phyloP scores from a whole-genome alignment of 1,140 invertebrate genomes.

The Paracyclopina nana region DNA sequence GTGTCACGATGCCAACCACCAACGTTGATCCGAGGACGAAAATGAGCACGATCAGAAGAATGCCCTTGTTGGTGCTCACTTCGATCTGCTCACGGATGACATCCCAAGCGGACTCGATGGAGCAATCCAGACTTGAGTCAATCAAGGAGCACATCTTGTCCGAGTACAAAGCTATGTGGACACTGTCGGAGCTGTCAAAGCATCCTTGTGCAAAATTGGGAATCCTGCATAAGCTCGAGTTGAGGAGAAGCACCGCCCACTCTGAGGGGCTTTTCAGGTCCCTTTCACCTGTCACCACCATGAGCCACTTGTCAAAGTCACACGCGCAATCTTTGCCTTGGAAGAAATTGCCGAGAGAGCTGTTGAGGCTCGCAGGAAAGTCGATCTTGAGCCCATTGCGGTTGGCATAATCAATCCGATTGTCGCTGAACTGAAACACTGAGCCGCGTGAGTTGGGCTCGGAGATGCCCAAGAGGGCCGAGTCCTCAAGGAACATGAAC shows the following conservation, averaged over 20 bases:
- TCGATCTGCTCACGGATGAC: too few species aligned
- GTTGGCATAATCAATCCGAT: constrained; percentile 8
- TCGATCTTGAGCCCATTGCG: not conserved
- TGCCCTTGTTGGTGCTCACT: not conserved
- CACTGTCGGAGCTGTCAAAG: too few species aligned
- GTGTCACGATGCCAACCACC: not conserved
- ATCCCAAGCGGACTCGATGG: too few species aligned
- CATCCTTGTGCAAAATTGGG: too few species aligned
- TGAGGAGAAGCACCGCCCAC: too few species aligned
- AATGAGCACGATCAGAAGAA: constrained; percentile 2
- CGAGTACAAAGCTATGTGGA: too few species aligned
- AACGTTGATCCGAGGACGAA: not conserved
- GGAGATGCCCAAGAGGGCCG: not conserved
- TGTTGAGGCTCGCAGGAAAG: not conserved
- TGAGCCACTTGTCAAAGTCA: not conserved
- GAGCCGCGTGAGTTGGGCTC: not conserved
- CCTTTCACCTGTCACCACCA: not conserved
- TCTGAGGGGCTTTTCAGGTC: not conserved
- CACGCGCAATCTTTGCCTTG: constrained; percentile 5
- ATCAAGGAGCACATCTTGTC: too few species aligned
- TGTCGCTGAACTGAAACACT: constrained; percentile 1
- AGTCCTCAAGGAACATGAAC: constrained; percentile 2
- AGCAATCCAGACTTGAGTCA: too few species aligned
- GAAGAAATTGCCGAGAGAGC: not conserved
- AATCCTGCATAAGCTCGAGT: too few species aligned